These are phyloP conservation scores for Yponomeuta evonymella DNA, from an alignment of 2,888 invertebrate species.

Conservation along the genomic window DNA sequence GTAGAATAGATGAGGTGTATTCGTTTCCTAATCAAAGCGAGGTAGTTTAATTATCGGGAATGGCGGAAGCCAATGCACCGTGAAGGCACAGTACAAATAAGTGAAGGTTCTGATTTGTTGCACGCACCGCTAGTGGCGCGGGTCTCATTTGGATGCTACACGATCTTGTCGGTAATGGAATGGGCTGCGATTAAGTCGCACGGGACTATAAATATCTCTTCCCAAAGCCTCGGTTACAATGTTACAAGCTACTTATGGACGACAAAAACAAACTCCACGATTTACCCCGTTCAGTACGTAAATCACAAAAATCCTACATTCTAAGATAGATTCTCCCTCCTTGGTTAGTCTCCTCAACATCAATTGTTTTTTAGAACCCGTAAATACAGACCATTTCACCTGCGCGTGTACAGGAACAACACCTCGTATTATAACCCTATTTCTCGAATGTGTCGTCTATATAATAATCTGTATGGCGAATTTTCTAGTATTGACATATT, in stretches of 20 bases:
- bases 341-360: no score
- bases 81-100: not conserved
- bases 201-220: slow-evolving; percentile 40
- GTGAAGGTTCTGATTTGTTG: slow-evolving; percentile 11
- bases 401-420: no score
- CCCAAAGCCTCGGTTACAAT: slow-evolving; percentile 24
- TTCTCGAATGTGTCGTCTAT: no score
- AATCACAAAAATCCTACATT: not conserved
- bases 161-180: slow-evolving; percentile 41
- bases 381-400: no score
- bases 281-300: slow-evolving; percentile 21
- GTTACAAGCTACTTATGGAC: not conserved
- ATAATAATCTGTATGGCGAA: no score
- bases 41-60: not conserved
- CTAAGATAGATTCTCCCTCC: no score
- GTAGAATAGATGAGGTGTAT: not conserved
- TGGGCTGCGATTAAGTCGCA: slow-evolving; percentile 42
- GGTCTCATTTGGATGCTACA: slow-evolving; percentile 43
- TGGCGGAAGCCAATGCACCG: not conserved
- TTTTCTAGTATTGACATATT: no score
- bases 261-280: not conserved
- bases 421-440: no score
- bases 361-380: no score
- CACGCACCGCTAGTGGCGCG: not conserved
- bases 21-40: slow-evolving; percentile 7